A percentile compares a stretch with the other conserved stretches of the same genome.
phyloP scores from a whole-genome alignment of 2,797 vertebrate genomes.

The Gorsachius magnificus region DNA sequence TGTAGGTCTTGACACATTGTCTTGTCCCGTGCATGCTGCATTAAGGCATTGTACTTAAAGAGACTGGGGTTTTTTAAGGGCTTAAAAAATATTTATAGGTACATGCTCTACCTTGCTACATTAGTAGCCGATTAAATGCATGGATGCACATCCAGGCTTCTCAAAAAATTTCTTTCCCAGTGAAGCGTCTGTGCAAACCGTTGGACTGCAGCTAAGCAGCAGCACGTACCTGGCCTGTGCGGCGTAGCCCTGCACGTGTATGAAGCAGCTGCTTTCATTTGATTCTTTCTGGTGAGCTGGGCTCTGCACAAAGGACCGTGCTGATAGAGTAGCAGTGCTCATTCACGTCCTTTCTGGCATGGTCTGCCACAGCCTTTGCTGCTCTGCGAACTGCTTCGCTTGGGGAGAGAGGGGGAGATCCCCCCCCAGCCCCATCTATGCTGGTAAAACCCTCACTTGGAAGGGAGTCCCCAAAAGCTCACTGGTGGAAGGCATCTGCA shows the following conservation, averaged over 20 bases:
- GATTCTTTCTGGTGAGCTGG: not conserved
- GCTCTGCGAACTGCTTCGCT: not conserved
- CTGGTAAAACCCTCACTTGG: not conserved
- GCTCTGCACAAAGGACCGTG: not conserved
- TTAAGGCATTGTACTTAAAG: not conserved
- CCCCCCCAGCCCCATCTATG: not conserved
- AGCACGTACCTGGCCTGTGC: not conserved
- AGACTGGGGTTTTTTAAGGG: not conserved
- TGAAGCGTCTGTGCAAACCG: not conserved
- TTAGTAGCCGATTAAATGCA: not conserved
- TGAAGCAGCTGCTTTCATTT: not conserved
- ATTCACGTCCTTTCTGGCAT: not conserved
- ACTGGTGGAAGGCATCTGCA: not conserved
- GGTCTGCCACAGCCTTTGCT: not conserved
- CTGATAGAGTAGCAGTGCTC: not conserved
- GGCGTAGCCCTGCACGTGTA: fast-evolving
- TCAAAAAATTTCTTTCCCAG: not conserved
- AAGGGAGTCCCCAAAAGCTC: not conserved
- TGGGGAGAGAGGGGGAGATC: not conserved
- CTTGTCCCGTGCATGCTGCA: fast-evolving
- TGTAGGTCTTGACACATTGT: not conserved
- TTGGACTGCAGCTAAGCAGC: not conserved
- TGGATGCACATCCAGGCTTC: not conserved
- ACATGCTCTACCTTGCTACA: not conserved
- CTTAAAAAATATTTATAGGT: not conserved